These are phyloP conservation scores for Pogonocichla stellata DNA, from an alignment of 2,113 vertebrate species.

Conservation along the genomic window DNA sequence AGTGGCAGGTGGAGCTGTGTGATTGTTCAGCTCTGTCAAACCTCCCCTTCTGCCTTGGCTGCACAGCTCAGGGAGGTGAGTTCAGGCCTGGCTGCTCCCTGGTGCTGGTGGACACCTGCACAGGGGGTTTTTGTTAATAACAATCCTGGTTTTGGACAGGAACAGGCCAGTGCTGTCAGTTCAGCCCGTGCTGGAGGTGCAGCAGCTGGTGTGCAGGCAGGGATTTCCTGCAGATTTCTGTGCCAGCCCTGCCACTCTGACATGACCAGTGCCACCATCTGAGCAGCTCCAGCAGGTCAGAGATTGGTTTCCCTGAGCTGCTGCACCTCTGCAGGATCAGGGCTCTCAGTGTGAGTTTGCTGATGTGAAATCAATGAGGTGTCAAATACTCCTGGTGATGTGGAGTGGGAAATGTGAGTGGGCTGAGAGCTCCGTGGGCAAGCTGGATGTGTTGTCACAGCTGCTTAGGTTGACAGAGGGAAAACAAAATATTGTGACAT, in stretches of 20 bases:
- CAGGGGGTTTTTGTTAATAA: neutral
- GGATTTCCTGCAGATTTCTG: neutral
- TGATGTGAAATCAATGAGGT: neutral
- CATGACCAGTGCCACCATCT: neutral
- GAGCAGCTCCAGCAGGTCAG: neutral
- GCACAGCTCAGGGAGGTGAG: neutral
- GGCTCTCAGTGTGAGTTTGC: neutral
- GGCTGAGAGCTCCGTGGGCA: neutral
- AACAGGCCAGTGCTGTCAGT: neutral
- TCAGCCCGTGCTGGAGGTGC: fast-evolving
- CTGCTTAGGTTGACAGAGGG: neutral
- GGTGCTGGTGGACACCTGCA: neutral
- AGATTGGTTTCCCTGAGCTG: neutral
- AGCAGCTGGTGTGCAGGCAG: neutral
- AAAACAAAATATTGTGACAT: neutral
- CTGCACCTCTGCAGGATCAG: neutral
- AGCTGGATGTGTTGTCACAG: neutral
- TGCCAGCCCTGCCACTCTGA: neutral
- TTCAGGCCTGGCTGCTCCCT: fast-evolving
- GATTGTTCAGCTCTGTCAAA: neutral
- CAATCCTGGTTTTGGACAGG: neutral
- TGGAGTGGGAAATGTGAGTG: neutral
- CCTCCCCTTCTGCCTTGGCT: neutral
- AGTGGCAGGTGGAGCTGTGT: neutral
- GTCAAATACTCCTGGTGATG: neutral